phyloP scores from a whole-genome alignment of 2,113 vertebrate genomes.

The Mixornis gularis region DNA sequence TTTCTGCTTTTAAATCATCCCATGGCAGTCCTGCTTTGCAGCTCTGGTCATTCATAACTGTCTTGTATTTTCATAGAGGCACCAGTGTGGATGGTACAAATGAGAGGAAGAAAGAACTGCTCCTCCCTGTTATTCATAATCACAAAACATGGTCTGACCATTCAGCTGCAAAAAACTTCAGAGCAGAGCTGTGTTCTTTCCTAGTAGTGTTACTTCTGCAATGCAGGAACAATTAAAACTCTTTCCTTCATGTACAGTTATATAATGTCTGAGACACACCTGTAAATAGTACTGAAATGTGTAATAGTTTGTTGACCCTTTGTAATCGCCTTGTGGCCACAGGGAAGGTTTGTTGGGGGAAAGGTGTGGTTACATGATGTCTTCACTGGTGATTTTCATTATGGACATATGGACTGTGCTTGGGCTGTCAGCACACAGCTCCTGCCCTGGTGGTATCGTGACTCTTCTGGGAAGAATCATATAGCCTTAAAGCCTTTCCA shows the following conservation, averaged over 20 bases:
- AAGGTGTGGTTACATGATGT: neutral
- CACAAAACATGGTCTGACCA: neutral
- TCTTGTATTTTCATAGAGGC: neutral
- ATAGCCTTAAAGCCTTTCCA: neutral
- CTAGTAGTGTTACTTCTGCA: neutral
- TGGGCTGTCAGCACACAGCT: neutral
- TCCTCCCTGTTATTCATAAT: neutral
- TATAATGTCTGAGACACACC: neutral
- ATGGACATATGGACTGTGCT: neutral
- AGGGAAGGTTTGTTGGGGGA: neutral
- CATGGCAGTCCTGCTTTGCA: neutral
- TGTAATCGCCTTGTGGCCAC: neutral
- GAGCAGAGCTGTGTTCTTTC: neutral
- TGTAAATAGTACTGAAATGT: neutral
- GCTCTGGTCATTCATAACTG: neutral
- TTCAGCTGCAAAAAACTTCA: neutral
- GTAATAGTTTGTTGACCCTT: neutral
- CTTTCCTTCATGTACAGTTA: neutral
- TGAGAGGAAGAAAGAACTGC: neutral
- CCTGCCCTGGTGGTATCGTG: fast-evolving
- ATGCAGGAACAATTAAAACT: neutral
- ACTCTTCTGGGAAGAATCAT: neutral
- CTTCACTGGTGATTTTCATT: neutral
- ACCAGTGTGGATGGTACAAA: neutral
- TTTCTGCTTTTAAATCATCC: neutral